Base-by-base conservation (phyloP, 2,113 vertebrate genomes). In the Noctilio leporinus region DNA sequence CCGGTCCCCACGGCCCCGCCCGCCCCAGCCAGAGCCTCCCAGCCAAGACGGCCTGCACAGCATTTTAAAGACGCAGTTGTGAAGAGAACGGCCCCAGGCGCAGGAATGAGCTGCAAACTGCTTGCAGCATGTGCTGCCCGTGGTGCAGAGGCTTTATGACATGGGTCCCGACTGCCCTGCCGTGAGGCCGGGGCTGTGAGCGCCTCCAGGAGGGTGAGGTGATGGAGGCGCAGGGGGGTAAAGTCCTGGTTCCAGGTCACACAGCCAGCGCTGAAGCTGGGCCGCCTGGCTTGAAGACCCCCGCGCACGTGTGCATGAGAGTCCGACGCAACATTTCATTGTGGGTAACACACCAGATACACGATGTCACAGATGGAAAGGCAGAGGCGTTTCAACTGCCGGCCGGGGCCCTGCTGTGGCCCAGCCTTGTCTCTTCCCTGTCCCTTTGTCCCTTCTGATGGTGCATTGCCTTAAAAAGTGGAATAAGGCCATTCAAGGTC, bases 301-400 rank as follows among this genome's bases (percentile, higher is more conserved):
- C 30, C 16, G 4, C 30, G 33, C 4, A 11, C 5, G 1, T 7
- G 3, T 16, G 15, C 1, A 1, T 47, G 6, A 10, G n/a, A 16
- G 28, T 26, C 59, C n/a, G n/a, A n/a, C n/a, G n/a, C n/a, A n/a
- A n/a, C n/a, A n/a, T 80, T 40, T 51, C 28, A 53, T 10, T 0
- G 8, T 2, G 1, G 28, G n/a, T 22, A 24, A 11, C 30, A 4
- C 5, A 30, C 24, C 9, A 45, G 33, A 33, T 22, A 43, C 4
- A 2, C 22, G 6, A 49, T 5, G 7, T 1, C 33, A 2, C 1
- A 55, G 51, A 43, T 7, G 28, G 81, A 24, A 62, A 15, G 35
- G 64, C 10, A 45, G 28, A 22, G 62, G 47, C 51, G 15, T 35
- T 84, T 10, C 7, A 45, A 28, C 22, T 40, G 20, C 20, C 35